Conservation (phyloP, 2,113 vertebrate species). For the Camelus bactrianus region DNA sequence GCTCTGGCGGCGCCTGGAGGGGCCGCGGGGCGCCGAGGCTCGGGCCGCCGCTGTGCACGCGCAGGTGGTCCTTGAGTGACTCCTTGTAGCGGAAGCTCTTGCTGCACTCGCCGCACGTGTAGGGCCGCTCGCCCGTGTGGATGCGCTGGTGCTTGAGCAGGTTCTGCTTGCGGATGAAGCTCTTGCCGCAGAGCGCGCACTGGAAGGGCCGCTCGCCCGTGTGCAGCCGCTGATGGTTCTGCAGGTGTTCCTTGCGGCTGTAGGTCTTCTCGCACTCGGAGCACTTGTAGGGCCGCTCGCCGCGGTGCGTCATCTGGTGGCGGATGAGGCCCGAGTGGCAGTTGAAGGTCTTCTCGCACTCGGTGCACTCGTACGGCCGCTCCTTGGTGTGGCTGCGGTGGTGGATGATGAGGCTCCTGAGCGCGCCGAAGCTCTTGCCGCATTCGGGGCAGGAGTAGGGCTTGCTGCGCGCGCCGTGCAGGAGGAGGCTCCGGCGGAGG, state of each 20-base stretch:
- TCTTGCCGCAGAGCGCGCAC: conserved; percentile 86
- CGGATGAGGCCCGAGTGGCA: conserved; percentile 85
- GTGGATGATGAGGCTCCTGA: conserved; percentile 80
- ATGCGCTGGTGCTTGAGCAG: conserved; percentile 87
- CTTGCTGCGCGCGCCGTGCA: conserved; percentile 83
- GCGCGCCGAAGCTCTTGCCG: conserved; percentile 84
- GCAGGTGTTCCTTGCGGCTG: conserved; percentile 87
- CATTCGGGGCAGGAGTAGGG: conserved; percentile 83
- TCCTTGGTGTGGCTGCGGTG: conserved; percentile 84
- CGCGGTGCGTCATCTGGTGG: conserved; percentile 85
- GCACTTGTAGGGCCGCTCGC: conserved; percentile 86
- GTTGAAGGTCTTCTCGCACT: conserved; percentile 85
- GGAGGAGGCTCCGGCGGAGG: background rate
- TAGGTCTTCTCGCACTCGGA: conserved; percentile 87
- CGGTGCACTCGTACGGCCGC: conserved; percentile 85
- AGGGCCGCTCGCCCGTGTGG: conserved; percentile 87
- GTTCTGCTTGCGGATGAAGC: conserved; percentile 89
- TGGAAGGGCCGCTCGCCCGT: conserved; percentile 86
- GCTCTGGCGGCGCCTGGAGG: conserved; percentile 50
- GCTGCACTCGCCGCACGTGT: conserved; percentile 88
- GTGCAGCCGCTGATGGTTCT: conserved; percentile 88
- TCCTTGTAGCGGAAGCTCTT: conserved; percentile 91
- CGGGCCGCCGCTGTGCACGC: conserved; percentile 85
- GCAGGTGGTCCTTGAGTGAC: conserved; percentile 90
- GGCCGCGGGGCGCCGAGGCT: conserved; percentile 66